Evolutionary conservation across 2,113 vertebrate species (phyloP).

Genomic region (Falcunculus frontatus): DNA sequence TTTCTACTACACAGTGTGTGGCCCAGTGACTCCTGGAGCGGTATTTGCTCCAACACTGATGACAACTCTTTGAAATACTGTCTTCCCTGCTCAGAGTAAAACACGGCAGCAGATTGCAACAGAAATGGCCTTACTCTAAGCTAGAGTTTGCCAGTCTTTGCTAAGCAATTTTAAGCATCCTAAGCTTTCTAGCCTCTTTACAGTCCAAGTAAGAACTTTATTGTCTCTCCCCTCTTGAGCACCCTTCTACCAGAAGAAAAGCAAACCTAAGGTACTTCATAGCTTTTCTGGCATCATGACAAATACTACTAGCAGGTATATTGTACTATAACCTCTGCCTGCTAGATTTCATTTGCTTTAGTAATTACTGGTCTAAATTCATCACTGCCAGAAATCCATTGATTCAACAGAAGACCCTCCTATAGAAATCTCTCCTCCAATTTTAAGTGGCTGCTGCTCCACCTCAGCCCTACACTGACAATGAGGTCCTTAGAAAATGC

Average conservation of each 20-base stretch:
- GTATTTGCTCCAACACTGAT: not conserved
- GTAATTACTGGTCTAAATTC: not conserved
- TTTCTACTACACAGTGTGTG: not conserved
- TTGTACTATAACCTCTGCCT: not conserved
- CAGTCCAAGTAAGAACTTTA: not conserved
- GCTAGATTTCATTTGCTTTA: not conserved
- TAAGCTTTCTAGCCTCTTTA: constrained; percentile 25
- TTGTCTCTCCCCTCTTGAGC: not conserved
- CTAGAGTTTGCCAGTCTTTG: not conserved
- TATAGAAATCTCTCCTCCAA: not conserved
- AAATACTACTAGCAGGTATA: not conserved
- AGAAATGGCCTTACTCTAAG: not conserved
- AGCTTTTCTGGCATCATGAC: not conserved
- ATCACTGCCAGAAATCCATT: not conserved
- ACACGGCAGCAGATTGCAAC: not conserved
- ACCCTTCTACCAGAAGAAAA: not conserved
- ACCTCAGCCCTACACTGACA: not conserved
- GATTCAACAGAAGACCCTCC: not conserved
- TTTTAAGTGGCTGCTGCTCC: not conserved
- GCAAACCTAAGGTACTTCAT: not conserved
- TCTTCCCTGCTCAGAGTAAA: not conserved
- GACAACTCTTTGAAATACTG: not conserved
- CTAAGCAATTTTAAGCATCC: constrained; percentile 5
- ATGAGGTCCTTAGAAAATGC: not conserved
- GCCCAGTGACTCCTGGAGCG: not conserved